A percentile compares a stretch with the other conserved stretches of the same genome.
Evolutionary conservation across 2,888 invertebrate genomes (phyloP).

Genomic region (Dolichopus griseipennis): DNA sequence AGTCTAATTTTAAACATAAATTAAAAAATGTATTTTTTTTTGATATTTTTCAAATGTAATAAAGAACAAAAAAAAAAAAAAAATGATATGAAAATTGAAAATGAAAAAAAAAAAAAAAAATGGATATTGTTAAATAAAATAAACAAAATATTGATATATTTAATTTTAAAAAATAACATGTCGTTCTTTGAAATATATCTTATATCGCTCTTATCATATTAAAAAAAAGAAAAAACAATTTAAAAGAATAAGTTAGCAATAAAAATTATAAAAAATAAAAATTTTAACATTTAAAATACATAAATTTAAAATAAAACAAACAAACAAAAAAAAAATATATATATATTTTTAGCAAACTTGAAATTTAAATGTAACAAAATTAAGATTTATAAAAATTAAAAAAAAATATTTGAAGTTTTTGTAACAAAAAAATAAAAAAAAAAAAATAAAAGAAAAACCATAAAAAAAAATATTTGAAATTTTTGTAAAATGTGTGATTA

Average conservation of each 20-base stretch:
- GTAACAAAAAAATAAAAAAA: not conserved
- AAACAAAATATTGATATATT: no score
- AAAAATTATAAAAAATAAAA: no score
- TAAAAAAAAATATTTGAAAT: not conserved
- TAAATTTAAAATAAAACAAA: no score
- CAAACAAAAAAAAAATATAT: constrained; percentile 8
- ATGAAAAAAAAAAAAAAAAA: no score
- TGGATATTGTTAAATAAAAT: no score
- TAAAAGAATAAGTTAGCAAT: not conserved
- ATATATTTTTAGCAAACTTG: constrained; percentile 8
- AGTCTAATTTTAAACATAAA: not conserved
- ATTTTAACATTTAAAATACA: no score
- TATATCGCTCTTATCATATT: not conserved
- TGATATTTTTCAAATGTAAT: not conserved
- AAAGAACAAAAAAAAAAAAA: not conserved
- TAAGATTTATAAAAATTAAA: constrained; percentile 7
- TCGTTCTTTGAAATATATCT: not conserved
- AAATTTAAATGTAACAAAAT: constrained; percentile 3
- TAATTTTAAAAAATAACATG: no score
- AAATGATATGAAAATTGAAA: no score
- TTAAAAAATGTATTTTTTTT: not conserved
- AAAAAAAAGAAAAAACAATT: not conserved
- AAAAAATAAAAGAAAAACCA: not conserved
- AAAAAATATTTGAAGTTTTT: constrained; percentile 9
- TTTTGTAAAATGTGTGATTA: constrained; percentile 10